Evolutionary conservation across 1,140 invertebrate species (phyloP).

Genomic region (Drosophila takahashii): DNA sequence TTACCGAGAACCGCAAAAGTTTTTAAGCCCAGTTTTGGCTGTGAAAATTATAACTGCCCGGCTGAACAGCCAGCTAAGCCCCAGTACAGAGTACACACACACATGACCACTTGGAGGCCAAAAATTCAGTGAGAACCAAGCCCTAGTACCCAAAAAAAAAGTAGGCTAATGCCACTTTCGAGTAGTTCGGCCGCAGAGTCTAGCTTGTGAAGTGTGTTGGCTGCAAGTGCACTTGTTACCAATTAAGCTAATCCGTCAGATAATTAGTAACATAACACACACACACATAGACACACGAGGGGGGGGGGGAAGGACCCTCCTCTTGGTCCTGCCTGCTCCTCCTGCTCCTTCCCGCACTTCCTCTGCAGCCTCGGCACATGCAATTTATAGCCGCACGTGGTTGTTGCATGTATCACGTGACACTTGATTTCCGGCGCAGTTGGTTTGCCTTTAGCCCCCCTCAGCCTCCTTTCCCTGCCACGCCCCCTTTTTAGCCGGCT

Average conservation of each 20-base stretch:
- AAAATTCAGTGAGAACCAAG: slow-evolving; percentile 46
- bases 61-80: slow-evolving; percentile 36
- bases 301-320: slow-evolving; percentile 31
- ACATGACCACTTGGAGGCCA: slow-evolving; percentile 35
- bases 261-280: slow-evolving; percentile 83
- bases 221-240: slow-evolving; percentile 82
- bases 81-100: not conserved
- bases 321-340: slow-evolving; percentile 30
- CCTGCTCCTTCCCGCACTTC: slow-evolving; percentile 23
- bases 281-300: slow-evolving; percentile 29
- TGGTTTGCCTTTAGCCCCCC: slow-evolving; percentile 25
- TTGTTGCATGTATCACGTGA: slow-evolving; percentile 82
- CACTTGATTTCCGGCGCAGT: slow-evolving; percentile 78
- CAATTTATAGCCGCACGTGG: slow-evolving; percentile 81
- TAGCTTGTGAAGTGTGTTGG: slow-evolving; percentile 74
- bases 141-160: slow-evolving; percentile 28
- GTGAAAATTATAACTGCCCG: slow-evolving; percentile 73
- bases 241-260: slow-evolving; percentile 83
- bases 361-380: slow-evolving; percentile 72
- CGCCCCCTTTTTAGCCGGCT: slow-evolving; percentile 19
- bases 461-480: slow-evolving; percentile 4
- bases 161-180: slow-evolving; percentile 81
- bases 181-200: slow-evolving; percentile 77
- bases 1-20: slow-evolving; percentile 62
- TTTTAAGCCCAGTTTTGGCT: slow-evolving; percentile 70